Conservation (phyloP, 2,797 vertebrate genomes). For the Chiroxiphia lanceolata region DNA sequence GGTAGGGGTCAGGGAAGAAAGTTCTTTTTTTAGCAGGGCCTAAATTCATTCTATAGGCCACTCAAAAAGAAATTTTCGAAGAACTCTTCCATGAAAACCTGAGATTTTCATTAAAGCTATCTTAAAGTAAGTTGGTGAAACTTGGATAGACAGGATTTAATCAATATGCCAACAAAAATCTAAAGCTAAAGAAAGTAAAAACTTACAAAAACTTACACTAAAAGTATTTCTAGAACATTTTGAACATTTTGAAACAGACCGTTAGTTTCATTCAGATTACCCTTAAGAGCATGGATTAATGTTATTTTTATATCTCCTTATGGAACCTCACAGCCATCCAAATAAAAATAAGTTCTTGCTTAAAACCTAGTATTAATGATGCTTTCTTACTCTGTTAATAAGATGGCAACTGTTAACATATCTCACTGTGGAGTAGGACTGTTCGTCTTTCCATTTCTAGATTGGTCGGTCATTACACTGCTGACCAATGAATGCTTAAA, state of each 20-base stretch:
- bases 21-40: neutral
- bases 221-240: neutral
- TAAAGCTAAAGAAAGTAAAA: neutral
- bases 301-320: neutral
- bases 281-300: neutral
- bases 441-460: neutral
- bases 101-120: neutral
- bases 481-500: neutral
- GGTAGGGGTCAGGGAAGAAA: neutral
- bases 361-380: neutral
- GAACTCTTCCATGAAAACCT: neutral
- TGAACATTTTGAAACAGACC: neutral
- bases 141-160: neutral
- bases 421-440: neutral
- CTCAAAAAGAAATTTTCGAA: neutral
- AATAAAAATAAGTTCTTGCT: neutral
- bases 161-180: neutral
- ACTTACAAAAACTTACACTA: neutral
- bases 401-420: neutral
- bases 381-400: neutral
- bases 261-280: neutral
- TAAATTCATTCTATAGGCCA: neutral
- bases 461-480: neutral
- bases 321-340: neutral
- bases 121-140: neutral